Evolutionary conservation across 2,888 invertebrate genomes (phyloP).

Genomic region (Drosophila histrio): DNA sequence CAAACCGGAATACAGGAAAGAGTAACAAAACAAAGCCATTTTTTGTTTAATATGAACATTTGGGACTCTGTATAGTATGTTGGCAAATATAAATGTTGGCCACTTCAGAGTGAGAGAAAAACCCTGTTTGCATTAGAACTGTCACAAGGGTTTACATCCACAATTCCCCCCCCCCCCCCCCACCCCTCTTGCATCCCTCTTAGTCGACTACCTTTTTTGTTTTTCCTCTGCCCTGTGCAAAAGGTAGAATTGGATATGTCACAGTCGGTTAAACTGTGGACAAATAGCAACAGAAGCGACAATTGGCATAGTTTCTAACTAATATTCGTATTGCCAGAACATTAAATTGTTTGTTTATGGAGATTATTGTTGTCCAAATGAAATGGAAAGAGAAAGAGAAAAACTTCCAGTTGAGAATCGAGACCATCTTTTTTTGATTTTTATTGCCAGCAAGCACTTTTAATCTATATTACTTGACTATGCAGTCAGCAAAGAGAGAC

Average conservation of each 20-base stretch:
- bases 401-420: not conserved
- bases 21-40: conserved; percentile 69
- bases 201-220: conserved; percentile 1
- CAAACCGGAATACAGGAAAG: conserved; percentile 11
- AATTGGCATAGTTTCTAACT: conserved; percentile 32
- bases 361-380: not conserved
- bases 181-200: not conserved
- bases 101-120: conserved; percentile 15
- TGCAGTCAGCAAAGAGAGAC: not conserved
- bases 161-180: conserved; percentile 1
- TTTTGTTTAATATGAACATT: conserved; percentile 65
- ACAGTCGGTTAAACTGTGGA: conserved; percentile 47
- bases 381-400: not conserved
- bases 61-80: conserved; percentile 33
- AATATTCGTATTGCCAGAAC: conserved; percentile 5
- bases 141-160: conserved; percentile 46
- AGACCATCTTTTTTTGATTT: not conserved
- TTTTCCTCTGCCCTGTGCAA: conserved; percentile 14
- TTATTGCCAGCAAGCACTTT: not conserved
- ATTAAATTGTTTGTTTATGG: conserved; percentile 9
- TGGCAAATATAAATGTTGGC: conserved; percentile 48
- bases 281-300: conserved; percentile 39
- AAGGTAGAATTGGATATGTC: conserved; percentile 28
- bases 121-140: conserved; percentile 63
- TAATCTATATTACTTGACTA: not conserved